Evolutionary conservation across 2,888 invertebrate genomes (phyloP).

Genomic region (Aricia artaxerxes): DNA sequence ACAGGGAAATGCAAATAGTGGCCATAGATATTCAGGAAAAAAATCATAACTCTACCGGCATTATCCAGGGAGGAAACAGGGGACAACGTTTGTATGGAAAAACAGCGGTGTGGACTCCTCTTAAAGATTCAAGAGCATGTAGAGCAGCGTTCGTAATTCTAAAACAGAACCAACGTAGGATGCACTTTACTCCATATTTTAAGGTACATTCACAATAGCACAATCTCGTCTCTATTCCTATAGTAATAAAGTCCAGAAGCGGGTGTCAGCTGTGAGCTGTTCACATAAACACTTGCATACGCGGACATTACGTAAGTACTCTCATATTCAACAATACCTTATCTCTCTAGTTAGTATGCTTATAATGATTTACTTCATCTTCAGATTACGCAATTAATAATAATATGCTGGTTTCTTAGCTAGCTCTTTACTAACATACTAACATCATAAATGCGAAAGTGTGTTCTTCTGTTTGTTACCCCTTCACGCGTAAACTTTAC

Average conservation of each 20-base stretch:
- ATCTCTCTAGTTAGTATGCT: background rate
- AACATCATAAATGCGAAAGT: too few species aligned
- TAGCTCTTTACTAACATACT: background rate
- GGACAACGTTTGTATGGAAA: too few species aligned
- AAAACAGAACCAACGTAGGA: background rate
- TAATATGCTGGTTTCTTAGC: background rate
- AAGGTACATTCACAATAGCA: background rate
- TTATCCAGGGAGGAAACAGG: too few species aligned
- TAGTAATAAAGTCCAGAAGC: background rate
- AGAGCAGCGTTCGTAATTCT: background rate
- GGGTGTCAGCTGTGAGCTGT: background rate
- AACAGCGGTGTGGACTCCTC: too few species aligned
- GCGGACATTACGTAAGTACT: constrained; percentile 10
- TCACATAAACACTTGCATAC: background rate
- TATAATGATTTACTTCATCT: background rate
- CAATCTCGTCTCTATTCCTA: background rate
- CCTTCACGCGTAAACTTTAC: too few species aligned
- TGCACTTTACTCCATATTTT: background rate
- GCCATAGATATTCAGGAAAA: too few species aligned
- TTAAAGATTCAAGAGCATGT: too few species aligned
- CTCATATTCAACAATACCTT: constrained; percentile 1
- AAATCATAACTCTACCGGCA: too few species aligned
- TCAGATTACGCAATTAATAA: background rate
- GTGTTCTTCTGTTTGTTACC: too few species aligned
- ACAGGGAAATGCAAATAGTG: too few species aligned